These are phyloP conservation scores for Oryzias dopingdopingensis DNA, from an alignment of 2,797 vertebrate genomes.

Conservation along the genomic window DNA sequence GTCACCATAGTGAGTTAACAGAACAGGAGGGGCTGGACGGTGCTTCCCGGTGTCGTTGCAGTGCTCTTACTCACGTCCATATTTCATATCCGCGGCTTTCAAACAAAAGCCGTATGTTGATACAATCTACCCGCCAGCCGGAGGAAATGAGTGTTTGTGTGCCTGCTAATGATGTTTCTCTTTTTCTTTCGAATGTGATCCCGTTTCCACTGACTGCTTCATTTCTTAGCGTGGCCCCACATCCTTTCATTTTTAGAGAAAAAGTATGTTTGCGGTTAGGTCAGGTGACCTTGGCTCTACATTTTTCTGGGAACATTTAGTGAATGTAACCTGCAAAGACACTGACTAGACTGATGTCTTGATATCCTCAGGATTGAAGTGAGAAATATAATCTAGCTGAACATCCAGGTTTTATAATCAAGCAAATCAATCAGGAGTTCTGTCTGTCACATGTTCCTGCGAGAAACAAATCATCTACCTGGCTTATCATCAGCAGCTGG, in stretches of 20 bases:
- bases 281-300: too few relatives aligned
- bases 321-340: too few relatives aligned
- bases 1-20: too few relatives aligned
- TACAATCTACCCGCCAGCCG: slow-evolving; percentile 62
- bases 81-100: slow-evolving; percentile 74
- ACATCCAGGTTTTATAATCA: too few relatives aligned
- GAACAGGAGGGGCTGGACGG: not conserved
- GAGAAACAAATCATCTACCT: too few relatives aligned
- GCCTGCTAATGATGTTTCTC: slow-evolving; percentile 68
- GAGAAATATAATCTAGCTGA: too few relatives aligned
- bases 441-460: too few relatives aligned
- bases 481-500: slow-evolving; percentile 7
- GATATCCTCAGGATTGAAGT: too few relatives aligned
- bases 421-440: too few relatives aligned
- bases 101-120: slow-evolving; percentile 76
- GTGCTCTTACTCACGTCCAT: slow-evolving; percentile 63
- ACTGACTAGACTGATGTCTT: too few relatives aligned
- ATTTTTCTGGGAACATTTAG: too few relatives aligned
- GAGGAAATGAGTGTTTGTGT: slow-evolving; percentile 78
- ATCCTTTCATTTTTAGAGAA: slow-evolving; percentile 19
- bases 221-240: slow-evolving; percentile 45
- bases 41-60: slow-evolving; percentile 26
- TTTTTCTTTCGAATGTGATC: slow-evolving; percentile 60
- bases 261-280: slow-evolving; percentile 21
- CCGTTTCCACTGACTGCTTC: slow-evolving; percentile 48